Percentiles rank a stretch among this genome's conserved stretches.
phyloP scores from a whole-genome alignment of 2,888 invertebrate genomes.

The Thymelicus sylvestris region DNA sequence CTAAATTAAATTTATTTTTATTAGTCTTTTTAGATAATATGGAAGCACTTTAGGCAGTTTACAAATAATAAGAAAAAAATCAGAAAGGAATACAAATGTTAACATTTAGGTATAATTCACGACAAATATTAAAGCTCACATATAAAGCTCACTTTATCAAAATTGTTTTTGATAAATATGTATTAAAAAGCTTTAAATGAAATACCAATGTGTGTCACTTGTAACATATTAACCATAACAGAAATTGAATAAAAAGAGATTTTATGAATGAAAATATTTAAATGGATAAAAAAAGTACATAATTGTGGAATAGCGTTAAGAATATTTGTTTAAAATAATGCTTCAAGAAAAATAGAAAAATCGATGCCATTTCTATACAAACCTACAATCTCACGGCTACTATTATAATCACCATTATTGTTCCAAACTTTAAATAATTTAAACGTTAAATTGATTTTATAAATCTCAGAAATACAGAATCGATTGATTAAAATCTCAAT shows the following conservation, averaged over 20 bases:
- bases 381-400: constrained; percentile 59
- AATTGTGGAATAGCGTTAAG: too few relatives aligned
- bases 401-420: constrained; percentile 56
- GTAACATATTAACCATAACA: background rate
- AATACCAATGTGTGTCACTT: background rate
- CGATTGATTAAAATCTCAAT: background rate
- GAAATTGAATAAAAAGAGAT: background rate
- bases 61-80: too few relatives aligned
- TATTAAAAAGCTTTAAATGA: too few relatives aligned
- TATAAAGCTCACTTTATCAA: too few relatives aligned
- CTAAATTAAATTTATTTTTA: too few relatives aligned
- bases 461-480: constrained; percentile 10
- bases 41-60: too few relatives aligned
- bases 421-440: constrained; percentile 27
- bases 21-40: too few relatives aligned
- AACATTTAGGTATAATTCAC: too few relatives aligned
- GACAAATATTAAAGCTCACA: too few relatives aligned
- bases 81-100: too few relatives aligned
- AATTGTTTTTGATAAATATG: background rate
- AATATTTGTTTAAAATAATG: background rate
- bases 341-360: constrained; percentile 44
- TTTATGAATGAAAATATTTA: constrained; percentile 3
- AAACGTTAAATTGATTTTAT: constrained; percentile 8
- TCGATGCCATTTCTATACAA: constrained; percentile 54
- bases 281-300: background rate